Percentiles rank a stretch among this genome's conserved stretches.
phyloP scores from a whole-genome alignment of 2,113 vertebrate species.

The Hystrix cristata region DNA sequence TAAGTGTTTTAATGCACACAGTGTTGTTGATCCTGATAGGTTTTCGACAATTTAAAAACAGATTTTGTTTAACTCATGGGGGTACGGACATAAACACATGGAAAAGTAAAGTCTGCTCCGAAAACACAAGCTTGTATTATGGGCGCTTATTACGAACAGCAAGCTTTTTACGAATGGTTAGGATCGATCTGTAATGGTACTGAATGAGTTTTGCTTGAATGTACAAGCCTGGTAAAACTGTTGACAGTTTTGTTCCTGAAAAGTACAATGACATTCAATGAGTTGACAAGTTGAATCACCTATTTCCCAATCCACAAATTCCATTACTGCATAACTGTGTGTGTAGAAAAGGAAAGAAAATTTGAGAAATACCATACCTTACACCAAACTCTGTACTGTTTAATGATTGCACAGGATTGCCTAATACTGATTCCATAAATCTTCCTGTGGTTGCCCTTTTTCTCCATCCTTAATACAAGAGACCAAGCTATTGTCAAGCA shows the following conservation, averaged over 20 bases:
- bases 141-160: slow-evolving; percentile 79
- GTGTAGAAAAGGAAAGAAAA: neutral
- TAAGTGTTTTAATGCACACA: slow-evolving; percentile 76
- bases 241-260: slow-evolving; percentile 58
- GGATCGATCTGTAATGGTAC: slow-evolving; percentile 30
- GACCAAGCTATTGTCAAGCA: neutral
- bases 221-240: slow-evolving; percentile 61
- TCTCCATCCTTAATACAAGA: neutral
- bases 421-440: neutral
- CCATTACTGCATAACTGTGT: neutral
- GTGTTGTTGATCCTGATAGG: slow-evolving; percentile 78
- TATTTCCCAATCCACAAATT: slow-evolving; percentile 17
- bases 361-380: neutral
- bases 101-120: slow-evolving; percentile 66
- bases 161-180: slow-evolving; percentile 71
- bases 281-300: slow-evolving; percentile 18
- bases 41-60: slow-evolving; percentile 83
- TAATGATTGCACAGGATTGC: neutral
- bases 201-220: slow-evolving; percentile 56
- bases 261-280: slow-evolving; percentile 56
- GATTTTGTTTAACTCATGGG: slow-evolving; percentile 63
- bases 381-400: neutral
- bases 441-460: neutral
- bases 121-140: slow-evolving; percentile 77
- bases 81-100: slow-evolving; percentile 63